Evolutionary conservation across 2,888 invertebrate species (phyloP), one percentile per base, ranked within the genome.

Genomic region (Tetrapedia diversipes): DNA sequence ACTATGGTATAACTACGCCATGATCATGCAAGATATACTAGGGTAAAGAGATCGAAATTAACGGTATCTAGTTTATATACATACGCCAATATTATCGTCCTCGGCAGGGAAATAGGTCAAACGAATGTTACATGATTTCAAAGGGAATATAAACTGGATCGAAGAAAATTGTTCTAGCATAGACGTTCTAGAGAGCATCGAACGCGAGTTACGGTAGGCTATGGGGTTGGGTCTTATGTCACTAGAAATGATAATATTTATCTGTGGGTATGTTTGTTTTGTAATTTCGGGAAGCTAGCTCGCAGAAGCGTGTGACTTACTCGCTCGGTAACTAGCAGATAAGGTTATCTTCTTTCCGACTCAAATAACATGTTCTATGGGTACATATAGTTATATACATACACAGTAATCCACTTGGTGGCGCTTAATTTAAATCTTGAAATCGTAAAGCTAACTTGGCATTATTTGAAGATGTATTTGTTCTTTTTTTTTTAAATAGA

Each of bases 121-220:
- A 63, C 29, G 51, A 53, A 51, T 22, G 19, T 39, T 51, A 61
- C 27, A 34, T 29, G 29, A 10, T 51, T 51, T 53, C 51, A 29
- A 64, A 51, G 22, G 39, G 39, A 53, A 51, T 63, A 16, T 51
- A 39, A 51, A 64, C 53, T 64, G 19, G 4, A 53, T 29, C 29
- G 6, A 22, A 41, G 11, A 41, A 64, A 64, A 37, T 63, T n/a
- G 39, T 53, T 51, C 24, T 19, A 8, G 1, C 1, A 11, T 8
- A 39, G 14, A 39, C 7, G 16, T 29, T 22, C 19, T 7, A 4
- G 8, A n/a, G 14, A 45, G 4, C 29, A 14, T 51, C 16, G 27
- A 27, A 22, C 6, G 14, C 14, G n/a, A 10, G 16, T 63, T 37
- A 39, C n/a, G 27, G 7, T 49, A 19, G 19, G 7, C 6, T 51